A percentile compares a stretch with the other conserved stretches of the same genome.
Conservation (phyloP, 2,113 vertebrate genomes). For the Brachypodius melanocephalos region DNA sequence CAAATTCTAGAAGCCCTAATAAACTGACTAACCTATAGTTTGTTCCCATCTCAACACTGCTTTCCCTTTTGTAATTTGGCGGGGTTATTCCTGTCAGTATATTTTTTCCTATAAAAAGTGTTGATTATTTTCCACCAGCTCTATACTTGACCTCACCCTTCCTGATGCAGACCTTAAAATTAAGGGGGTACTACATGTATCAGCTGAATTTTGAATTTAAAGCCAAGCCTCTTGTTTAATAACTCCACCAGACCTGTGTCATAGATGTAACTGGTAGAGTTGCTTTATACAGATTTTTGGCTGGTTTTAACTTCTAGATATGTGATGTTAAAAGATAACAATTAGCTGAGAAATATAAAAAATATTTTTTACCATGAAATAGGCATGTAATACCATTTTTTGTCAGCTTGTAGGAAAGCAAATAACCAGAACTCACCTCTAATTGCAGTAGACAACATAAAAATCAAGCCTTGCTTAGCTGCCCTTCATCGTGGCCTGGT, state of each 20-base stretch:
- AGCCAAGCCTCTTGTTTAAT: background rate
- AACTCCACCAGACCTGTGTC: background rate
- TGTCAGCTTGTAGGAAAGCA: background rate
- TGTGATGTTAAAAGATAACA: background rate
- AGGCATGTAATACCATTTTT: background rate
- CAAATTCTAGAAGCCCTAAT: conserved; percentile 31
- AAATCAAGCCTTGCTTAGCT: conserved; percentile 6
- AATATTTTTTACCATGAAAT: background rate
- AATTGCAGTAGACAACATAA: background rate
- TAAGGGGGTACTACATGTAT: background rate
- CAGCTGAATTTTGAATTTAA: background rate
- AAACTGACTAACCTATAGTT: conserved; percentile 31
- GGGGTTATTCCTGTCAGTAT: background rate
- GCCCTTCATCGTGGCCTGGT: background rate
- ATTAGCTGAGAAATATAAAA: background rate
- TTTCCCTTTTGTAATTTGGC: background rate
- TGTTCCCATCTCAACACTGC: background rate
- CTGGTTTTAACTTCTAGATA: background rate
- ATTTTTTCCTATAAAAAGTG: background rate
- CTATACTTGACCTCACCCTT: background rate
- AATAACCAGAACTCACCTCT: background rate
- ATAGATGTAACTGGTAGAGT: background rate
- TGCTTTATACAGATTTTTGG: background rate
- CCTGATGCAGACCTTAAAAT: background rate
- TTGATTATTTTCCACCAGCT: background rate